Conservation (phyloP, 2,113 vertebrate species). For the Halichoerus grypus region DNA sequence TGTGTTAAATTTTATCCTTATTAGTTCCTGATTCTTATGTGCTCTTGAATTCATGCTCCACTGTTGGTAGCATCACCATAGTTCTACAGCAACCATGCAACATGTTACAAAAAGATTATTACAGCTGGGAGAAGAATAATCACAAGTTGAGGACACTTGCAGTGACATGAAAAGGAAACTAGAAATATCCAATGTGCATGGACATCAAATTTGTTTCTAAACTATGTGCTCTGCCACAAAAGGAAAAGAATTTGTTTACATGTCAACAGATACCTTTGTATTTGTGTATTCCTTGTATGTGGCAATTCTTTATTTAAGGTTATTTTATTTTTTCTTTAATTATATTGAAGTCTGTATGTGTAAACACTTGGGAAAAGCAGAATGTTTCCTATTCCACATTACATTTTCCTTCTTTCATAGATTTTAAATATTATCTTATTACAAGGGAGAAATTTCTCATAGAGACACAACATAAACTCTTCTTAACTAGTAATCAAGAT, state of each 20-base stretch:
- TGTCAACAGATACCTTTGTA: not conserved
- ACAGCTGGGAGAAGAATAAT: not conserved
- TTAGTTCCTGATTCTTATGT: slow-evolving; percentile 48
- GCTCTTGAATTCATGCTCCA: not conserved
- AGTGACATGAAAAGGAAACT: not conserved
- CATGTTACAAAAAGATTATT: not conserved
- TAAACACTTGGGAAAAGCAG: not conserved
- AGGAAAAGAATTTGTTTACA: not conserved
- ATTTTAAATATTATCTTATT: slow-evolving; percentile 32
- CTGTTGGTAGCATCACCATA: not conserved
- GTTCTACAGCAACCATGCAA: not conserved
- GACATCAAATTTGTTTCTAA: slow-evolving; percentile 31
- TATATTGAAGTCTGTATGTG: not conserved
- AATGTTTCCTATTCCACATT: not conserved
- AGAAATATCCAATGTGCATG: not conserved
- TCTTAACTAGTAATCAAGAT: slow-evolving; percentile 33
- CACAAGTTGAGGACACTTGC: not conserved
- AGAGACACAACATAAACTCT: not conserved
- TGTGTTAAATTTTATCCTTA: slow-evolving; percentile 40
- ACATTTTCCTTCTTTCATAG: not conserved
- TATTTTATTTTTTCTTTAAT: not conserved
- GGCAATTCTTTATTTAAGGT: slow-evolving; percentile 6
- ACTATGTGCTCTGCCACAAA: not conserved
- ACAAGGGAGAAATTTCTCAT: slow-evolving; percentile 1
- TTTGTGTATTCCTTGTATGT: not conserved